phyloP scores from a whole-genome alignment of 1,140 invertebrate species.

The Cydia fagiglandana region DNA sequence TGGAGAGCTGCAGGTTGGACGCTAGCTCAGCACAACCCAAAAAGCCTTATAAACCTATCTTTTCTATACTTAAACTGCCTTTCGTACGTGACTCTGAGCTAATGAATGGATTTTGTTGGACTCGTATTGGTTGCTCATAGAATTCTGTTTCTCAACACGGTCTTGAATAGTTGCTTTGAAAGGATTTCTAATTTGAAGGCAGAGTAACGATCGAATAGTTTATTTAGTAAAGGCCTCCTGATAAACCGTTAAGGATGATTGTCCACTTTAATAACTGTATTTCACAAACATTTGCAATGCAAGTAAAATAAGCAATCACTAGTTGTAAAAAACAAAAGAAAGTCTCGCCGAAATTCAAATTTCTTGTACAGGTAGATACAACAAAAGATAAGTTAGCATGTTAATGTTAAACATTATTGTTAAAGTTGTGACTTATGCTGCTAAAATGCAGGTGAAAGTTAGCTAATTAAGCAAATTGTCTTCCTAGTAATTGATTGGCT shows the following conservation, averaged over 20 bases:
- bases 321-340: slow-evolving; percentile 13
- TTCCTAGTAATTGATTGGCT: slow-evolving; percentile 25
- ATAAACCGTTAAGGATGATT: neutral
- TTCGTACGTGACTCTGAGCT: neutral
- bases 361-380: neutral
- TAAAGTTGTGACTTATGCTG: slow-evolving; percentile 16
- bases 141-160: slow-evolving; percentile 18
- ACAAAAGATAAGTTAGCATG: slow-evolving; percentile 19
- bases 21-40: neutral
- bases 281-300: neutral
- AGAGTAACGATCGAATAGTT: slow-evolving; percentile 13
- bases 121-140: slow-evolving; percentile 20
- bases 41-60: neutral
- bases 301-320: neutral
- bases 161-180: slow-evolving; percentile 19
- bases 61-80: neutral
- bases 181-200: slow-evolving; percentile 16
- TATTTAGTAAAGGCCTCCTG: neutral
- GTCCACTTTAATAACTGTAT: neutral
- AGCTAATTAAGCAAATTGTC: slow-evolving; percentile 17
- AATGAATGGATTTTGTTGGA: slow-evolving; percentile 28
- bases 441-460: slow-evolving; percentile 19
- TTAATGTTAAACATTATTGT: slow-evolving; percentile 9
- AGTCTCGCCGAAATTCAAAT: neutral
- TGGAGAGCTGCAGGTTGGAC: slow-evolving; percentile 27